Percentiles rank a stretch among this genome's conserved stretches.
phyloP scores from a whole-genome alignment of 53 echinoderm and acorn worm species.

The Mesocentrotus franciscanus region DNA sequence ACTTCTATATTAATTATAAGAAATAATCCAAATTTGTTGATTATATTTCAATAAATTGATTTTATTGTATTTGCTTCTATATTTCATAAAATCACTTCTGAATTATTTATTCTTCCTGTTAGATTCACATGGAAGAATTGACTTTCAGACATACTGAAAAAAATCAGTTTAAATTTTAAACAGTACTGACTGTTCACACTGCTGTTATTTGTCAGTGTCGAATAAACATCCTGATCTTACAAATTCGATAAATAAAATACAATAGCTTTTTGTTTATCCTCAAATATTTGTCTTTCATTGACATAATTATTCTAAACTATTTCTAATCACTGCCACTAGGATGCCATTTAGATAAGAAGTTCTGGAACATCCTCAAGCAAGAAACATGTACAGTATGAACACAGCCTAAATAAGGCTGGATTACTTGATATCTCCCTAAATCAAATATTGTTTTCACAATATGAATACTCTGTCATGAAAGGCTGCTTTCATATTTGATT shows the following conservation, averaged over 20 bases:
- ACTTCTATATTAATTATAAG: too few species aligned
- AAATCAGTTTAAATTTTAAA: too few species aligned
- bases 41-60: too few species aligned
- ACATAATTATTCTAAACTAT: not conserved
- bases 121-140: too few species aligned
- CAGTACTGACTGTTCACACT: not conserved
- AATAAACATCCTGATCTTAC: not conserved
- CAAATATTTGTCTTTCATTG: not conserved
- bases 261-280: not conserved
- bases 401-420: not conserved
- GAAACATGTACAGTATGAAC: not conserved
- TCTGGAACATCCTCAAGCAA: not conserved
- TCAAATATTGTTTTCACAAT: constrained; percentile 4
- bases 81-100: too few species aligned
- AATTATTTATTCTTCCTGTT: too few species aligned
- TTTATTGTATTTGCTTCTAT: too few species aligned
- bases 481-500: constrained; percentile 30
- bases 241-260: not conserved
- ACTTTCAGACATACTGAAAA: too few species aligned
- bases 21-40: too few species aligned
- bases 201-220: not conserved
- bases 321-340: not conserved
- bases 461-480: not conserved
- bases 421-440: not conserved
- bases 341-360: not conserved